A percentile compares a stretch with the other conserved stretches of the same genome.
Conservation (phyloP, 2,113 vertebrate genomes). For the Percina caprodes region DNA sequence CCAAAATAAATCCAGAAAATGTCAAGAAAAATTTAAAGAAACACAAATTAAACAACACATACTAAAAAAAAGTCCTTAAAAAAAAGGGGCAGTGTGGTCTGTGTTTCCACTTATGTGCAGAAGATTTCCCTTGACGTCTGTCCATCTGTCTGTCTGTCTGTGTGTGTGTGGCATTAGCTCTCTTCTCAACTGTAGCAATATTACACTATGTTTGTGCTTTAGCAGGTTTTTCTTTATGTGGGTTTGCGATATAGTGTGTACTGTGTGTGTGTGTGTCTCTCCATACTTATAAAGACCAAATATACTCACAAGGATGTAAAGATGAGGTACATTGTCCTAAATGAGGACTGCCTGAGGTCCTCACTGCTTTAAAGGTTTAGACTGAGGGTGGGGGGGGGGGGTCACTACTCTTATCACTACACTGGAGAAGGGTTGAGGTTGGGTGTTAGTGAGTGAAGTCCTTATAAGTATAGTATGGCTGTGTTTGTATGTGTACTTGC, state of each 20-base stretch:
- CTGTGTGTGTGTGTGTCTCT: slow-evolving; percentile 29
- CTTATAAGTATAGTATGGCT: slow-evolving; percentile 62
- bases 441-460: slow-evolving; percentile 45
- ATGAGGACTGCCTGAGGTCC: slow-evolving; percentile 14
- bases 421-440: slow-evolving; percentile 32
- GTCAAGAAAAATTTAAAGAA: slow-evolving; percentile 61
- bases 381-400: background rate
- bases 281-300: slow-evolving; percentile 71
- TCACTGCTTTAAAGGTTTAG: slow-evolving; percentile 48
- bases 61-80: slow-evolving; percentile 82
- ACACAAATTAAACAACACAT: slow-evolving; percentile 74
- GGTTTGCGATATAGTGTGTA: slow-evolving; percentile 54
- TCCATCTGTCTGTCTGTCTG: slow-evolving; percentile 39
- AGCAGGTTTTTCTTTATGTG: slow-evolving; percentile 44
- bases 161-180: slow-evolving; percentile 42
- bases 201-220: slow-evolving; percentile 75
- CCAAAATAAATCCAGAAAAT: slow-evolving; percentile 84
- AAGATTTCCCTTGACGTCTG: slow-evolving; percentile 41
- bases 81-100: slow-evolving; percentile 75
- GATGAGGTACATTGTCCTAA: slow-evolving; percentile 54
- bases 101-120: slow-evolving; percentile 49
- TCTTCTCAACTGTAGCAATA: slow-evolving; percentile 52
- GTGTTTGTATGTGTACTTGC: background rate
- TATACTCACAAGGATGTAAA: slow-evolving; percentile 11
- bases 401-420: background rate